Evolutionary conservation across 2,888 invertebrate species (phyloP).

Genomic region (Teinopalpus imperialis): DNA sequence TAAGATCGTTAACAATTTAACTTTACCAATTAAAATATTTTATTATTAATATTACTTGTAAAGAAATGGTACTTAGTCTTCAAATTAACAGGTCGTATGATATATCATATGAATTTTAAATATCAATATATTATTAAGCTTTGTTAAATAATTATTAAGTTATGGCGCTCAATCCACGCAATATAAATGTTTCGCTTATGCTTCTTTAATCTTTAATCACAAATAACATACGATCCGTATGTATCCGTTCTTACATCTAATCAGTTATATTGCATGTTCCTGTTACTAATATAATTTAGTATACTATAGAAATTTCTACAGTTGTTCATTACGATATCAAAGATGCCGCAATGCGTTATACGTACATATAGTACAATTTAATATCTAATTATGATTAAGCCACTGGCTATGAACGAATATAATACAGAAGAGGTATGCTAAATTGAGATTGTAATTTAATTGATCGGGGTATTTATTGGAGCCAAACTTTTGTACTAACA

Average conservation of each 20-base stretch:
- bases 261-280: constrained; percentile 18
- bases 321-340: constrained; percentile 22
- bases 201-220: constrained; percentile 23
- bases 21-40: constrained; percentile 3
- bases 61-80: no score
- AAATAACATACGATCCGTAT: constrained; percentile 4
- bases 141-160: constrained; percentile 17
- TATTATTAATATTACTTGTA: no score
- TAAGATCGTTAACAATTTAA: constrained; percentile 33
- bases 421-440: constrained; percentile 25
- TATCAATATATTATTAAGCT: neutral
- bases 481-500: neutral
- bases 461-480: neutral
- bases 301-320: no score
- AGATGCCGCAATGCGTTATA: constrained; percentile 54
- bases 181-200: constrained; percentile 25
- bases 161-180: constrained; percentile 3
- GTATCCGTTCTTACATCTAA: constrained; percentile 6
- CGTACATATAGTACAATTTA: no score
- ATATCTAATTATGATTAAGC: no score
- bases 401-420: no score
- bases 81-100: no score
- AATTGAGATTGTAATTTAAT: neutral
- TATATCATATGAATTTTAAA: no score
- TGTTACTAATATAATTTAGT: constrained; percentile 6